These are phyloP conservation scores for Brachionus calyciflorus DNA, from an alignment of 1,140 invertebrate genomes.

Conservation along the genomic window DNA sequence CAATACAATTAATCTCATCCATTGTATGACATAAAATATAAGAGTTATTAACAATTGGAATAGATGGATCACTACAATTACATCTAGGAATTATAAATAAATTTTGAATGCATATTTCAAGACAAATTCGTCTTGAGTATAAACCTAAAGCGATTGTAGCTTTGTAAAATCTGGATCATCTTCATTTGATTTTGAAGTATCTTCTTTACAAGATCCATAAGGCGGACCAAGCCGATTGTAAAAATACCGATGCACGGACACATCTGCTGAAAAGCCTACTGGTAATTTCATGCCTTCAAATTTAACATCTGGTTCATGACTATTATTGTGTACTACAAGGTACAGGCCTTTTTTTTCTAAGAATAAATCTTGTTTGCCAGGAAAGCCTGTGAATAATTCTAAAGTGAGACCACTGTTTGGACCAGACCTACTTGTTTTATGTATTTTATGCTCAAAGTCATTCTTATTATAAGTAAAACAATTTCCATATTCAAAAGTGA, in stretches of 20 bases:
- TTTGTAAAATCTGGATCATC: background rate
- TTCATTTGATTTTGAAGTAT: background rate
- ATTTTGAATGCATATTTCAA: background rate
- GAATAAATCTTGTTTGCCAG: background rate
- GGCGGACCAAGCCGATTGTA: background rate
- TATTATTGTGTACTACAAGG: constrained; percentile 25
- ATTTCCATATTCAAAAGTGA: background rate
- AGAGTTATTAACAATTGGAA: background rate
- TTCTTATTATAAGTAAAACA: constrained; percentile 34
- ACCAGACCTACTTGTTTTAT: constrained; percentile 20
- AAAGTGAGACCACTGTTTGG: background rate
- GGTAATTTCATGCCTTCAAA: constrained; percentile 6
- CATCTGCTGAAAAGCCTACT: background rate
- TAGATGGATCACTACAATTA: background rate
- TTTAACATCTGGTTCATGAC: background rate
- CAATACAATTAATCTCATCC: background rate
- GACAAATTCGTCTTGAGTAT: constrained; percentile 6
- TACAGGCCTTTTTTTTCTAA: background rate
- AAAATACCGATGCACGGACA: background rate
- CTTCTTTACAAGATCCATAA: background rate
- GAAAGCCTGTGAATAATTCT: constrained; percentile 29
- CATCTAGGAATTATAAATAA: background rate
- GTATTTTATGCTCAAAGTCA: too few species aligned
- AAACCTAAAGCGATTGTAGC: background rate
- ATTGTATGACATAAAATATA: background rate